Base-by-base conservation (phyloP, 2,113 vertebrate genomes). In the Rhinoderma darwinii region DNA sequence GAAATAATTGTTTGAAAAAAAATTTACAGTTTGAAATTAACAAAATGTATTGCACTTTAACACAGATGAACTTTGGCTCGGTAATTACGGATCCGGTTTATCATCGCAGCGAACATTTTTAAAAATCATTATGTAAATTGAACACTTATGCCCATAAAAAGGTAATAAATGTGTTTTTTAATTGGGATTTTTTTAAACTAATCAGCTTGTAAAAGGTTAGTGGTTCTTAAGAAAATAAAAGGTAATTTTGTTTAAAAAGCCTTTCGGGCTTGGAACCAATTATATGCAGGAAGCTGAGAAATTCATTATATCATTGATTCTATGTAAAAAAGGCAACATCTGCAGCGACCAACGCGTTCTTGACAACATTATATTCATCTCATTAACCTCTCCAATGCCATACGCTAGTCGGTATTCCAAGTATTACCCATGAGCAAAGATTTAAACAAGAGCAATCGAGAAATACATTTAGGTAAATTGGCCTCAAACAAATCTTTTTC, bases 241-340 rank as follows among this genome's bases (percentile, higher is more conserved):
- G 50, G 18, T 75, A 82, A 89, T 87, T 87, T 54, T 47, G 51
- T 84, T 54, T 56, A 63, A 89, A 73, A 81, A 32, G 70, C 8
- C 32, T 66, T 39, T 56, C 14, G 17, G 44, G 61, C 41, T 59
- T 12, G 70, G 84, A 86, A 73, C 75, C 66, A 89, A 43, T 75
- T 76, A 81, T 12, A 87, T 18, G n/a, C 63, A 87, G 54, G 35
- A 20, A 84, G 50, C 25, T n/a, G 68, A 75, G 80, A 74, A 43
- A 81, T 56, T 81, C 47, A 86, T 83, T 83, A 84, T 84, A 79
- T 84, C 77, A 81, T 68, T 81, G 82, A 87, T 68, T 80, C 18
- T 20, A 25, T 11, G 8, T 39, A 35, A 56, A 17, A 63, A 41
- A 84, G 87, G 70, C 39, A 30, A 78, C 51, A 51, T 82, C 35